Evolutionary conservation across 1,140 invertebrate genomes (phyloP), one percentile per base, ranked within the genome.

Genomic region (Heliothis virescens): DNA sequence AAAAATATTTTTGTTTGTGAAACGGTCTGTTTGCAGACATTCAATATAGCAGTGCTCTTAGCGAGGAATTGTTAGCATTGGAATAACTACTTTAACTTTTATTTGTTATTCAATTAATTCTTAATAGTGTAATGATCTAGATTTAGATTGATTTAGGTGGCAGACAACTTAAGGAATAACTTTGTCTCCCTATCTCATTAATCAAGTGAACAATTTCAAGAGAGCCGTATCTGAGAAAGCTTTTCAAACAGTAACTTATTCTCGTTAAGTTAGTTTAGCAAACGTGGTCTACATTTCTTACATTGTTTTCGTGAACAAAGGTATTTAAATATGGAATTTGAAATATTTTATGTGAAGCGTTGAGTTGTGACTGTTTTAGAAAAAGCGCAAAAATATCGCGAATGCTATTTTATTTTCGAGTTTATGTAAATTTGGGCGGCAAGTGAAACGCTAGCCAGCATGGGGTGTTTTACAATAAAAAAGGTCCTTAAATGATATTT

Each of bases 191-290:
- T 29, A 18, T 60, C 47, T 84, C 85, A 90, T 91, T 92, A 89
- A 88, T 88, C 81, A 85, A 85, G 69, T 60, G 81, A 89, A 87
- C 90, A 84, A 87, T 92, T 91, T 88, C 79, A 85, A 85, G 69
- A 63, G 80, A 89, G 67, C 81, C 81, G 84, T 86, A 65, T 91
- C 82, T 86, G 79, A 79, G 85, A 82, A 83, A 86, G 87, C 89
- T 91, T 87, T 87, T 85, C 83, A 85, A 89, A 88, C 85, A 89
- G 79, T 84, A 86, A 89, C 87, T 88, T 91, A 86, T 90, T 87
- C 79, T 72, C 75, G 69, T 72, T 71, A 62, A 79, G 77, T 78
- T 80, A 82, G 79, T 81, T 82, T 11, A 59, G 41, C 55, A 65
- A 82, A 79, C 77, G 67, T 76, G 76, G 52, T 50, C 26, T 55